Conservation (phyloP, 2,888 invertebrate species). For the Bimastos eiseni region DNA sequence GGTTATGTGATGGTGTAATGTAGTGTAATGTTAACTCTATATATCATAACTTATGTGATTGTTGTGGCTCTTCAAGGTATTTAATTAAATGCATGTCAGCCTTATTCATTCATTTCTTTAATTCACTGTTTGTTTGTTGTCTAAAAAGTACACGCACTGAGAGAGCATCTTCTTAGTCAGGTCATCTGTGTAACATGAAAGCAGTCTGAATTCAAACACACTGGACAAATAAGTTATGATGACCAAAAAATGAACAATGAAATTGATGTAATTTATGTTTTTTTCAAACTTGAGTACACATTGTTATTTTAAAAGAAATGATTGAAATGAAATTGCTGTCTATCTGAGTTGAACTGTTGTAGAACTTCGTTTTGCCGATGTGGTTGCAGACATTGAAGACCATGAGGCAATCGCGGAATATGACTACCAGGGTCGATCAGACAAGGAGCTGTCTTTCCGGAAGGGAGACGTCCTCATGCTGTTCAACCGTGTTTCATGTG, state of each 20-base stretch:
- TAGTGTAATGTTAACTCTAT: not conserved
- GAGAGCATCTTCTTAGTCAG: not conserved
- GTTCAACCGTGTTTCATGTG: conserved; percentile 76
- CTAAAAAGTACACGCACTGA: not conserved
- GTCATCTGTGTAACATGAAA: not conserved
- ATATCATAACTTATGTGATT: not conserved
- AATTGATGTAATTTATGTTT: not conserved
- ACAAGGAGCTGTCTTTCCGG: conserved; percentile 75
- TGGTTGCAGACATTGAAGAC: conserved; percentile 40
- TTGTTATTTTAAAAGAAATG: not conserved
- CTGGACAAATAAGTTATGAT: not conserved
- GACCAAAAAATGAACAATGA: not conserved
- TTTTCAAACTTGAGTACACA: not conserved
- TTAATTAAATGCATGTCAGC: not conserved
- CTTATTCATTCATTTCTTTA: not conserved
- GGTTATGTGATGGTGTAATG: not conserved
- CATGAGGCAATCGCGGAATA: conserved; percentile 79
- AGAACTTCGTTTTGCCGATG: not conserved
- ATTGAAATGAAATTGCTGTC: not conserved
- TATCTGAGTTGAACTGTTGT: not conserved
- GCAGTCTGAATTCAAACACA: not conserved
- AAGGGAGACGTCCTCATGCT: conserved; percentile 78
- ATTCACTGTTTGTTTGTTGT: not conserved
- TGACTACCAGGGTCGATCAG: conserved; percentile 78
- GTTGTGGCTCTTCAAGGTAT: not conserved